Percentiles rank a stretch among this genome's conserved stretches.
Conservation (phyloP, 2,113 vertebrate species). For the Pelmatolapia mariae region DNA sequence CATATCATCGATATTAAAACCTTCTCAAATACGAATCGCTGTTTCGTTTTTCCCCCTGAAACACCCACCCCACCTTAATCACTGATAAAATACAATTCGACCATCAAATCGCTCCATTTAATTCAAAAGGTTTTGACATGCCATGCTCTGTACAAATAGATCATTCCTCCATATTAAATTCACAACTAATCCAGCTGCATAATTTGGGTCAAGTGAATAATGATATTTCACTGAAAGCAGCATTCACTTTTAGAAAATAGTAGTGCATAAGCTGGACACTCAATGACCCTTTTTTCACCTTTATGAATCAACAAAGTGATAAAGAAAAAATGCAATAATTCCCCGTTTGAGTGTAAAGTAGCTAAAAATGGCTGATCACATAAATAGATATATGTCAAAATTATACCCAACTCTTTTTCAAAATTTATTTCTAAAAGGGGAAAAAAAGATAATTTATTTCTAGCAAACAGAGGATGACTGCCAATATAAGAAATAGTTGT, state of each 20-base stretch:
- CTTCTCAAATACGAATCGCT: not conserved
- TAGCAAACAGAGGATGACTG: not conserved
- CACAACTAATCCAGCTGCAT: constrained; percentile 36
- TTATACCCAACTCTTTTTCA: not conserved
- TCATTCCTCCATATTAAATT: constrained; percentile 23
- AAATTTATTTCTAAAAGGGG: not conserved
- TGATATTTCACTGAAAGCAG: not conserved
- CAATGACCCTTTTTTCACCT: not conserved
- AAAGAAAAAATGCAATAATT: not conserved
- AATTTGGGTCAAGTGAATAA: constrained; percentile 12
- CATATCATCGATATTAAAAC: constrained; percentile 35
- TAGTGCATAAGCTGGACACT: not conserved
- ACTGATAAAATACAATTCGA: not conserved
- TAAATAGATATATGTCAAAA: not conserved
- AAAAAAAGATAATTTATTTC: not conserved
- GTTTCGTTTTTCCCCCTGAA: not conserved
- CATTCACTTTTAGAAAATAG: not conserved
- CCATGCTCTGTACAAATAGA: not conserved
- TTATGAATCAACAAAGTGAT: not conserved
- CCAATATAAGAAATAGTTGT: not conserved
- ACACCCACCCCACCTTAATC: constrained; percentile 22
- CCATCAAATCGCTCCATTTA: constrained; percentile 35
- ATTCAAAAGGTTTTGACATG: not conserved
- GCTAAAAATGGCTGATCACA: not conserved
- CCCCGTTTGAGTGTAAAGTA: not conserved